Conservation (phyloP, 2,113 vertebrate genomes). For the Nesospiza acunhae region DNA sequence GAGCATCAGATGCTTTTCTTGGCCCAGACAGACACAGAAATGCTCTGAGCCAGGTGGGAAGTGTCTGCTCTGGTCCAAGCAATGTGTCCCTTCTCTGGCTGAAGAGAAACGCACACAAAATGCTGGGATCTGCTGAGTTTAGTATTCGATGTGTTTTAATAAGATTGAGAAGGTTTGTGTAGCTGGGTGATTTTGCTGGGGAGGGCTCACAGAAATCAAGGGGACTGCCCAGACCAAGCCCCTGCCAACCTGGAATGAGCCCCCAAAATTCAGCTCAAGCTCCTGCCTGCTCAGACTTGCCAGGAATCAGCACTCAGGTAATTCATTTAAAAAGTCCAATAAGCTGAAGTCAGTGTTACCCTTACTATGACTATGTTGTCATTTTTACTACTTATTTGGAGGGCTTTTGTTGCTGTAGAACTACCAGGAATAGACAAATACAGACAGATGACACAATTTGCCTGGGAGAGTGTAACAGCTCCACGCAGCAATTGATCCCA, state of each 20-base stretch:
- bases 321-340: not conserved
- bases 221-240: not conserved
- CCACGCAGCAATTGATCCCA: not conserved
- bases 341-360: constrained; percentile 21
- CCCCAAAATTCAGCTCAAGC: not conserved
- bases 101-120: not conserved
- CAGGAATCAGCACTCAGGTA: constrained; percentile 9
- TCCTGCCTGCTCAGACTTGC: not conserved
- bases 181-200: not conserved
- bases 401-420: not conserved
- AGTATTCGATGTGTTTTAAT: not conserved
- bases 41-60: not conserved
- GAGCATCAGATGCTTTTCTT: not conserved
- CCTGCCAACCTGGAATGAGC: not conserved
- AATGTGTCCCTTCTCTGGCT: not conserved
- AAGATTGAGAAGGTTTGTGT: not conserved
- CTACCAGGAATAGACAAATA: not conserved
- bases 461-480: not conserved
- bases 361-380: not conserved
- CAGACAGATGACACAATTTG: not conserved
- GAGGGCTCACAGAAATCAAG: not conserved
- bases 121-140: not conserved
- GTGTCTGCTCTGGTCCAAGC: rapidly evolving
- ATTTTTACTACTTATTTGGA: constrained; percentile 16
- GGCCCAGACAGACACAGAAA: rapidly evolving